Conservation (phyloP, 1,140 invertebrate genomes). For the Notospermus geniculatus region DNA sequence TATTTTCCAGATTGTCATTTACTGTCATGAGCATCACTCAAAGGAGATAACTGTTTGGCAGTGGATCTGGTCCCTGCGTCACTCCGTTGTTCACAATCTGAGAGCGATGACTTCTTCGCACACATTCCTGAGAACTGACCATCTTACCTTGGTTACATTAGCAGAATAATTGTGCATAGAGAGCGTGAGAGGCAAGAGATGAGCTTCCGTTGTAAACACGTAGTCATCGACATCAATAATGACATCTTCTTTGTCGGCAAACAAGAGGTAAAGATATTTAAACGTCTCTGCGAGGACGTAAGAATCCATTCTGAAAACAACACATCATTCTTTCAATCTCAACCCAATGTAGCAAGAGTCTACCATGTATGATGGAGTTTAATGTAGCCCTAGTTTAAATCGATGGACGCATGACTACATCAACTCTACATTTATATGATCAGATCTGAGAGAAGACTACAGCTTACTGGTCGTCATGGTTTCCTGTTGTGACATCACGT, state of each 20-base stretch:
- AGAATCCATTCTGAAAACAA: constrained; percentile 83
- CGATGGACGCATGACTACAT: too few species aligned
- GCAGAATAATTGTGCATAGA: constrained; percentile 54
- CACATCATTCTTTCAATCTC: too few species aligned
- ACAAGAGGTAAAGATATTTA: constrained; percentile 94
- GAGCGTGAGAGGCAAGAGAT: constrained; percentile 85
- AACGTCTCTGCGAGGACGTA: constrained; percentile 97
- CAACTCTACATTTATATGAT: background rate
- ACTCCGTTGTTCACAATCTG: too few species aligned
- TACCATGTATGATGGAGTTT: too few species aligned
- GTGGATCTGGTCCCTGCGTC: too few species aligned
- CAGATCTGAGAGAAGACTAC: background rate
- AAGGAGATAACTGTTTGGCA: too few species aligned
- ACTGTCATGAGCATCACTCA: too few species aligned
- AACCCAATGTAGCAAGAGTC: too few species aligned
- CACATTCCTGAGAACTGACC: background rate
- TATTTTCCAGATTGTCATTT: too few species aligned
- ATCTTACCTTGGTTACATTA: constrained; percentile 19
- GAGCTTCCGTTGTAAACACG: constrained; percentile 95
- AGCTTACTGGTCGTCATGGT: constrained; percentile 60
- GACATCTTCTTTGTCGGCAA: constrained; percentile 83
- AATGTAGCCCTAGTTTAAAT: too few species aligned
- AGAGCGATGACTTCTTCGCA: too few species aligned
- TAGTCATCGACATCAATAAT: constrained; percentile 92
- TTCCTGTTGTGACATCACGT: constrained; percentile 87